phyloP scores from a whole-genome alignment of 2,113 vertebrate genomes.

The Callithrix jacchus region DNA sequence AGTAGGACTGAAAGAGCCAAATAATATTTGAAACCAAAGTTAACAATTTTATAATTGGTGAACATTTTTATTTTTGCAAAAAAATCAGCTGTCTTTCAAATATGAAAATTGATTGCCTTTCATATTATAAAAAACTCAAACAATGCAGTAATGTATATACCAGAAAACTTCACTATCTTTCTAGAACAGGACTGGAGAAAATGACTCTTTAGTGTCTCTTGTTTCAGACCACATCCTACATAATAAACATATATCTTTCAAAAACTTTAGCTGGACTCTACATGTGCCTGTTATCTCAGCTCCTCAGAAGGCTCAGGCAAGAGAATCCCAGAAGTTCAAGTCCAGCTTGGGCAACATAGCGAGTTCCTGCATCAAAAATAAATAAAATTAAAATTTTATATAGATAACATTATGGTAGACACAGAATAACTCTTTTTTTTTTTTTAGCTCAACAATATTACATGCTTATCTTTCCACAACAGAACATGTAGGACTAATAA shows the following conservation, averaged over 20 bases:
- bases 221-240: not conserved
- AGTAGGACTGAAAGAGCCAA: not conserved
- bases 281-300: not conserved
- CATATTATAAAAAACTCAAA: not conserved
- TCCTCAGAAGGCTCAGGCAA: not conserved
- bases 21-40: constrained; percentile 44
- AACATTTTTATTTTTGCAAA: not conserved
- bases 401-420: not conserved
- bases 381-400: not conserved
- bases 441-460: not conserved
- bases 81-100: not conserved
- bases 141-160: not conserved
- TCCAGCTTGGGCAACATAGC: not conserved
- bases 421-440: not conserved
- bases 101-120: not conserved
- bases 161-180: not conserved
- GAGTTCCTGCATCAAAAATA: not conserved
- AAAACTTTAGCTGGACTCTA: not conserved
- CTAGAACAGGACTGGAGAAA: not conserved
- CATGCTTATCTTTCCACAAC: not conserved
- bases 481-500: not conserved
- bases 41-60: not conserved
- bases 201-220: not conserved
- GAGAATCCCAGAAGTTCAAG: not conserved
- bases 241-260: not conserved